Evolutionary conservation across 2,113 vertebrate genomes (phyloP).

Genomic region (Notarius lentiginosus): DNA sequence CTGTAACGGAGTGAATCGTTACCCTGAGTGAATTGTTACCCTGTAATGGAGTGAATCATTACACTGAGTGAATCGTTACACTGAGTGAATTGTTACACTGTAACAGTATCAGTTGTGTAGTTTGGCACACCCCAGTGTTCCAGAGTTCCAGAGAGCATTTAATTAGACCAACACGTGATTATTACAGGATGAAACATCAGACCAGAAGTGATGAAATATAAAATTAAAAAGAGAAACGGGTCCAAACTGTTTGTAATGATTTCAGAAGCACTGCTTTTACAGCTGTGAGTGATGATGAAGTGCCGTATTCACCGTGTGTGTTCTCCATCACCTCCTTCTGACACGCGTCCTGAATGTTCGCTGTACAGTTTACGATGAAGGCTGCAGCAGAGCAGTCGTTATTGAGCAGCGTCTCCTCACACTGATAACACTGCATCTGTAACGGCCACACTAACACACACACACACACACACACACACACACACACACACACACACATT

Average conservation of each 20-base stretch:
- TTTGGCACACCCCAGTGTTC: too few species aligned
- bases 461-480: slow-evolving; percentile 32
- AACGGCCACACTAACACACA: slow-evolving; percentile 52
- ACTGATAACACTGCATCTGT: slow-evolving; percentile 64
- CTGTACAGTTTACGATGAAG: slow-evolving; percentile 62
- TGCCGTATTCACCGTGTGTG: slow-evolving; percentile 40
- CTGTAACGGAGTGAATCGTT: not conserved
- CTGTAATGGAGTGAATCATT: not conserved
- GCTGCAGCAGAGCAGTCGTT: slow-evolving; percentile 56
- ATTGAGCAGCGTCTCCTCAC: slow-evolving; percentile 55
- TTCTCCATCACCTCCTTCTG: slow-evolving; percentile 60
- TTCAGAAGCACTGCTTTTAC: not conserved
- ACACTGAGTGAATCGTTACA: not conserved
- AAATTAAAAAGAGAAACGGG: not conserved
- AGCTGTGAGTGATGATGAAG: not conserved
- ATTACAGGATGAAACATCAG: not conserved
- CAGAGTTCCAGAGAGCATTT: not conserved
- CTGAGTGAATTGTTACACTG: not conserved
- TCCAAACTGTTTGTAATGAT: not conserved
- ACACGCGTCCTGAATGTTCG: slow-evolving; percentile 60
- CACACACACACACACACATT: slow-evolving; percentile 20
- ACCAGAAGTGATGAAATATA: not conserved
- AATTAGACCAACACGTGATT: not conserved
- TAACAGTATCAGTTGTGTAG: too few species aligned
- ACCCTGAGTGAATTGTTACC: not conserved